Base-by-base conservation (phyloP, 2,113 vertebrate genomes). In the Gambusia affinis region DNA sequence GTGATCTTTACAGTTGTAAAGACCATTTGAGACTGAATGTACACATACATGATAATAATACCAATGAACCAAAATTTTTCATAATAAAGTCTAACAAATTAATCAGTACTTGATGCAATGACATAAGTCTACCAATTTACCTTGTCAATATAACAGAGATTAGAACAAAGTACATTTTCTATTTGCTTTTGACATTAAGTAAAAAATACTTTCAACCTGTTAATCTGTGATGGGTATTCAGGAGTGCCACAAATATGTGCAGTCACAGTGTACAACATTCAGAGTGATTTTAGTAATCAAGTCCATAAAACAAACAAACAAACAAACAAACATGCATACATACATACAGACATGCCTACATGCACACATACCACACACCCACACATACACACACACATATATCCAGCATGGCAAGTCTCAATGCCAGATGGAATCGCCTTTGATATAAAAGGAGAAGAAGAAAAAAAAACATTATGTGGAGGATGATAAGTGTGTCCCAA, bases 381-480 rank as follows among this genome's bases (percentile, higher is more conserved):
- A 27, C 27, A 27, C 27, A 27, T 27, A 27, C 27, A 27, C 27
- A 27, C 27, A 27, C 27, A 27, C 1, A 27, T 24, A 22, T 8
- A 54, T 8, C 71, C 44, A 70, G 24, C 37, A 57, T 63, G 67
- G 64, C 64, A 31, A 57, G 29, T 77, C 60, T 63, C 51, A 77
- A 77, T 80, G 37, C 30, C 72, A 60, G 28, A 69, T 75, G 30
- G 69, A 51, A 77, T 65, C 3, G 14, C 69, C 37, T 47, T 71
- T 69, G 68, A 22, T 70, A 78, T 54, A 35, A 76, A 62, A 2
- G 70, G 22, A 73, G 78, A 76, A 57, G 1, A n/a, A 81, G 67
- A 22, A 73, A 80, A 60, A 72, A 62, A 2, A 31, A 82, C 72
- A 76, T 78, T 37, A 64, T 81, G 74, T 63, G 84, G 44, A 47